Conservation (phyloP, 2,113 vertebrate genomes). For the Leiothrix lutea region DNA sequence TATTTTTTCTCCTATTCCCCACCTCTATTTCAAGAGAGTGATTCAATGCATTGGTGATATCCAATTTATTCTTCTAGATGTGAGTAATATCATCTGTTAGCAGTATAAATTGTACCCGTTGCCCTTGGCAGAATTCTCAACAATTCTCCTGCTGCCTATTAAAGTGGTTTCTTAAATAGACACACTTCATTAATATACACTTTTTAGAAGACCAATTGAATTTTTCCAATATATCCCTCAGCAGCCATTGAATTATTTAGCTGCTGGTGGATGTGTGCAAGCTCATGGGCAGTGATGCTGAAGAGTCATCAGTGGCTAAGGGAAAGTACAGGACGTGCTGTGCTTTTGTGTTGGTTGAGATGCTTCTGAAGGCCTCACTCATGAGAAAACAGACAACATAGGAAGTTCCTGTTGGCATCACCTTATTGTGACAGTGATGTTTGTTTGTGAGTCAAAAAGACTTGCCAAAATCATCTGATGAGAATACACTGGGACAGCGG, state of each 20-base stretch:
- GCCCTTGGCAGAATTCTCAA: conserved; percentile 44
- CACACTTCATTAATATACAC: conserved; percentile 50
- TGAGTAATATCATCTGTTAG: conserved; percentile 23
- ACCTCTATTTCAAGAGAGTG: neutral
- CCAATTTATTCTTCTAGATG: conserved; percentile 24
- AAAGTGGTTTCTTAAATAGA: conserved; percentile 42
- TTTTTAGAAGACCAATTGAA: conserved; percentile 38
- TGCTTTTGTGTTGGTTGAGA: neutral
- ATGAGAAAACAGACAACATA: neutral
- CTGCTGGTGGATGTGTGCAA: neutral
- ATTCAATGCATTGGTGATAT: neutral
- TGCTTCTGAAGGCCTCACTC: neutral
- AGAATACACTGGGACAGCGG: neutral
- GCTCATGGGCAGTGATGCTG: neutral
- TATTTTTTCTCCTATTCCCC: neutral
- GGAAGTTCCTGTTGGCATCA: neutral
- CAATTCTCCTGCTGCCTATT: conserved; percentile 38
- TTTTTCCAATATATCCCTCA: conserved; percentile 28
- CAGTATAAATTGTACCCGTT: conserved; percentile 9
- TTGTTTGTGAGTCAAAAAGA: neutral
- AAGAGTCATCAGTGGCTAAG: neutral
- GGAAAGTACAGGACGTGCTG: neutral
- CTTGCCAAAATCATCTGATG: neutral
- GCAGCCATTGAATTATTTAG: conserved; percentile 45
- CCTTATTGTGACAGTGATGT: neutral